phyloP scores from a whole-genome alignment of 2,797 vertebrate genomes.

The Hippocampus kuda region DNA sequence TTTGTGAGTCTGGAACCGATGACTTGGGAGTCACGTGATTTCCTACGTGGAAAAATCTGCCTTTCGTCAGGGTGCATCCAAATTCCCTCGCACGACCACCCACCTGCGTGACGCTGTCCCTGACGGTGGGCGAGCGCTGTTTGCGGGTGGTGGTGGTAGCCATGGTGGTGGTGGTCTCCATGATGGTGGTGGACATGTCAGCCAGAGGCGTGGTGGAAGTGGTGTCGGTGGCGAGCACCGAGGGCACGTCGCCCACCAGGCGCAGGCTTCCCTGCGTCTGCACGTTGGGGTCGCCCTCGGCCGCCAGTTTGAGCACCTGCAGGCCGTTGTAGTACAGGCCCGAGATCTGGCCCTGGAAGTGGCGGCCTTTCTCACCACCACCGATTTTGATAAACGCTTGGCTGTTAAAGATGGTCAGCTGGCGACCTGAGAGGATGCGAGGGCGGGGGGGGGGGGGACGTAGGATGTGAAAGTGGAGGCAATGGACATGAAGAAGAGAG shows the following conservation, averaged over 20 bases:
- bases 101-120: conserved; percentile 87
- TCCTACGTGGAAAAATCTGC: not conserved
- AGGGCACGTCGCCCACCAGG: conserved; percentile 84
- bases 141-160: conserved; percentile 90
- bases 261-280: conserved; percentile 85
- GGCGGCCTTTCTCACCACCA: conserved; percentile 81
- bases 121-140: conserved; percentile 85
- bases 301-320: conserved; percentile 87
- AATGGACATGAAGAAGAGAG: conserved; percentile 1
- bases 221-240: conserved; percentile 82
- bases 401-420: conserved; percentile 96
- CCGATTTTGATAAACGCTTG: conserved; percentile 90
- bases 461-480: not conserved
- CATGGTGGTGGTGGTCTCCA: conserved; percentile 94
- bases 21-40: not conserved
- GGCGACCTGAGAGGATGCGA: conserved; percentile 72
- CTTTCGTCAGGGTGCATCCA: not conserved
- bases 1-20: too few relatives aligned
- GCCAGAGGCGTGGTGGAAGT: conserved; percentile 86
- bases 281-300: conserved; percentile 84
- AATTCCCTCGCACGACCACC: conserved; percentile 29
- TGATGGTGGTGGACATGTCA: conserved; percentile 93
- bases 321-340: conserved; percentile 93
- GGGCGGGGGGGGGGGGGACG: conserved; percentile 3
- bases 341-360: conserved; percentile 94